Base-by-base conservation (phyloP, 2,888 invertebrate species). In the Catocala fraxini region DNA sequence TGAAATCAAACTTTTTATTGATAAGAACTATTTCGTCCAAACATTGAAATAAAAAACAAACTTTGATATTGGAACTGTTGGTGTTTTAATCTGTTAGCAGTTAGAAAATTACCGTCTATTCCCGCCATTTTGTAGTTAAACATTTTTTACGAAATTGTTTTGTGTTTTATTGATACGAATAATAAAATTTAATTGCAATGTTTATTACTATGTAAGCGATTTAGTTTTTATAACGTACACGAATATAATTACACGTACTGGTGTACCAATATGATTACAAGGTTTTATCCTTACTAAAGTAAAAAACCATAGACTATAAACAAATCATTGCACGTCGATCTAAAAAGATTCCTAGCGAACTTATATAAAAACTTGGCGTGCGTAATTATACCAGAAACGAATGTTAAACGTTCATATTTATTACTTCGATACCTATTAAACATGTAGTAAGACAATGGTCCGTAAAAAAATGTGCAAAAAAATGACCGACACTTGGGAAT, bases 371-470 rank as follows among this genome's bases (percentile, higher is more conserved):
- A 80, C 65, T 68, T 63, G 55, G 55, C 77, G 75, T 74, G 76
- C 74, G 80, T 89, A 89, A 91, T 90, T 88, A 91, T 85, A 83
- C 83, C 81, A 85, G 84, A 85, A 89, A 86, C 85, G 80, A 80
- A 74, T 71, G 52, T 56, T 77, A 87, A 89, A 87, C 85, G 88
- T 75, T 76, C 78, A 82, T 84, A 82, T 89, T 89, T 88, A 88
- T 88, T 85, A 81, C 77, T 75, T 75, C 68, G 71, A 81, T 83
- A 82, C 68, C 83, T 84, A 85, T 86, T 83, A 86, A 82, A 83
- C 82, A 79, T 85, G 84, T 84, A 77, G 76, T 79, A 82, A 82
- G 83, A 89, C 85, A 88, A 88, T 88, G 77, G 79, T 72, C 52
- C 70, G 78, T 83, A 88, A 90, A 90, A n/a, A 89, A 74, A 65